These are phyloP conservation scores for Lanistes nyassanus DNA, from an alignment of 1,140 invertebrate species.

Conservation along the genomic window DNA sequence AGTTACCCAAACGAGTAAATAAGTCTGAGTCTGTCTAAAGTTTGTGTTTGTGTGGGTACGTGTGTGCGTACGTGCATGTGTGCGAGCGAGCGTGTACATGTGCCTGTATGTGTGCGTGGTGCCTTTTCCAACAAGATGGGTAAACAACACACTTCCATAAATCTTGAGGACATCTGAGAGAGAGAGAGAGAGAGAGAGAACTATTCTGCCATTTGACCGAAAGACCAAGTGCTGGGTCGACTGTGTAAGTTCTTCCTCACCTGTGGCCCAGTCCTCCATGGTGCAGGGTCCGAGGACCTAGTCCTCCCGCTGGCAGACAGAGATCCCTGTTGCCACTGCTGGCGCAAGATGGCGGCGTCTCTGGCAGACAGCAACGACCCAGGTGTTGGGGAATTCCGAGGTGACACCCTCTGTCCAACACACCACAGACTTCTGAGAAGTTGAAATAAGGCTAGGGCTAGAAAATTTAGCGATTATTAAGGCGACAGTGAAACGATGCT, in stretches of 20 bases:
- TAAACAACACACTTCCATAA: not conserved
- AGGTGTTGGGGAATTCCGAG: not conserved
- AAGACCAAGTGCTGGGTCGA: not conserved
- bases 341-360: too few species aligned
- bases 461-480: not conserved
- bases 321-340: too few species aligned
- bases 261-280: too few species aligned
- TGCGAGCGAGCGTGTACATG: not conserved
- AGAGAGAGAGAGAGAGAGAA: constrained; percentile 11
- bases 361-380: not conserved
- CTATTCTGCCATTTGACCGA: not conserved
- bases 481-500: not conserved
- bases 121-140: not conserved
- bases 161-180: not conserved
- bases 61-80: not conserved
- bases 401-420: not conserved
- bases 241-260: not conserved
- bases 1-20: not conserved
- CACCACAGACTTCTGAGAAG: not conserved
- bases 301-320: too few species aligned
- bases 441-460: not conserved
- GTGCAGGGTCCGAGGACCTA: too few species aligned
- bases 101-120: not conserved
- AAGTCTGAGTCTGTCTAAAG: not conserved
- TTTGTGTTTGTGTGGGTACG: not conserved